A percentile compares a stretch with the other conserved stretches of the same genome.
These are phyloP conservation scores for Montipora capricornis DNA, from an alignment of 64 coral and sea anemone species.

Conservation along the genomic window DNA sequence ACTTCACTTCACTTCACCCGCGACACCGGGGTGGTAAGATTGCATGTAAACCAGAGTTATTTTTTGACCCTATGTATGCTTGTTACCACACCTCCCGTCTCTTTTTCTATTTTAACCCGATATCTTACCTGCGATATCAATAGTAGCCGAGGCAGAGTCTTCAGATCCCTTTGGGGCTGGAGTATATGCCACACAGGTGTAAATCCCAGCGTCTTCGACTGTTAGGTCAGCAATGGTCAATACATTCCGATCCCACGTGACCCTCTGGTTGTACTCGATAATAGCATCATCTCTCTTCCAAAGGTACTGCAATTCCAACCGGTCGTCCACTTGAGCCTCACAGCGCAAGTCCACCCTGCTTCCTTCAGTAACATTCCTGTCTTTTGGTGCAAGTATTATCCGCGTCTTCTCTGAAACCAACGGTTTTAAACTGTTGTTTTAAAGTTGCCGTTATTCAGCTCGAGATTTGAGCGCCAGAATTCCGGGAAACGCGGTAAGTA, in stretches of 20 bases:
- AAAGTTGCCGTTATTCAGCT: too few species aligned
- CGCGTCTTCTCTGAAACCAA: background rate
- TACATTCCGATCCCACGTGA: conserved; percentile 53
- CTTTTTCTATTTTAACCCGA: too few species aligned
- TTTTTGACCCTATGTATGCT: too few species aligned
- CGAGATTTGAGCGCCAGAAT: too few species aligned
- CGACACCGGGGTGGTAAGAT: too few species aligned
- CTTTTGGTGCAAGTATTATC: background rate
- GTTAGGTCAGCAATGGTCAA: conserved; percentile 45
- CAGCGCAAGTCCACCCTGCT: conserved; percentile 36
- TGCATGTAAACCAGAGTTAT: too few species aligned
- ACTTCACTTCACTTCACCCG: too few species aligned
- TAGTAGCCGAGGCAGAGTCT: conserved; percentile 27
- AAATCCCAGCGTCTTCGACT: conserved; percentile 55
- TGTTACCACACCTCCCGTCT: too few species aligned
- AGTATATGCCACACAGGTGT: conserved; percentile 82
- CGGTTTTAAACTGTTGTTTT: too few species aligned
- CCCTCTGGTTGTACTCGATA: conserved; percentile 21
- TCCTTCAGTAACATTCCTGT: background rate
- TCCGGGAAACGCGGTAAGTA: too few species aligned
- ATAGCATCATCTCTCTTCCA: conserved; percentile 63
- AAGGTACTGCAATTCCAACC: conserved; percentile 31
- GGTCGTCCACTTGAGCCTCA: background rate
- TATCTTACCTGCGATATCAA: conserved; percentile 64
- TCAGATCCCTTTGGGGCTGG: conserved; percentile 32